Evolutionary conservation across 1,140 invertebrate genomes (phyloP).

Genomic region (Diplogasteroides magnus): DNA sequence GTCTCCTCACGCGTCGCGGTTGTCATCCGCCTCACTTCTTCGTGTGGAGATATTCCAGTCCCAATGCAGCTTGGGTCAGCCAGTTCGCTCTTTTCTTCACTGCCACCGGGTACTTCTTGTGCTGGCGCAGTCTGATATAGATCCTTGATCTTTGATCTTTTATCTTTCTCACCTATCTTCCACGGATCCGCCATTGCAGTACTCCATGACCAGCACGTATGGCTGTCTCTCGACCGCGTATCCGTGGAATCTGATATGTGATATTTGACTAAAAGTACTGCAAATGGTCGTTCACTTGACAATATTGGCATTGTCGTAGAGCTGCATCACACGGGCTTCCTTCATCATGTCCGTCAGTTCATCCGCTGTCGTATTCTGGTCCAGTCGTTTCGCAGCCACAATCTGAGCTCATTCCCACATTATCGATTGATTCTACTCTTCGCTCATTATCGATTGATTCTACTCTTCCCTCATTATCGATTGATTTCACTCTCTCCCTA

Average conservation of each 20-base stretch:
- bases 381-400: background rate
- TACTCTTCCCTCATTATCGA: background rate
- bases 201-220: constrained; percentile 45
- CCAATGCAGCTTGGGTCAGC: constrained; percentile 35
- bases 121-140: background rate
- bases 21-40: constrained; percentile 26
- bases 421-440: background rate
- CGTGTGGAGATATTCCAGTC: constrained; percentile 42
- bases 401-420: background rate
- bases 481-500: background rate
- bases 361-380: constrained; percentile 40
- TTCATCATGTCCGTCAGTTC: constrained; percentile 45
- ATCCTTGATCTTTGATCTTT: background rate
- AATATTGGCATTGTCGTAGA: constrained; percentile 45
- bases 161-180: constrained; percentile 34
- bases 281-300: constrained; percentile 20
- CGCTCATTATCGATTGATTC: background rate
- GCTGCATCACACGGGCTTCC: constrained; percentile 45
- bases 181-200: constrained; percentile 42
- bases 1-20: too few species aligned
- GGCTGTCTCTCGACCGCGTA: constrained; percentile 40
- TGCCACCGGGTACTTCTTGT: background rate
- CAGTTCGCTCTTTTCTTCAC: constrained; percentile 21
- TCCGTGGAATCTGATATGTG: constrained; percentile 33
- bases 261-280: background rate